Percentiles rank a stretch among this genome's conserved stretches.
Evolutionary conservation across 2,888 invertebrate species (phyloP).

Genomic region (Rosalia funebris): DNA sequence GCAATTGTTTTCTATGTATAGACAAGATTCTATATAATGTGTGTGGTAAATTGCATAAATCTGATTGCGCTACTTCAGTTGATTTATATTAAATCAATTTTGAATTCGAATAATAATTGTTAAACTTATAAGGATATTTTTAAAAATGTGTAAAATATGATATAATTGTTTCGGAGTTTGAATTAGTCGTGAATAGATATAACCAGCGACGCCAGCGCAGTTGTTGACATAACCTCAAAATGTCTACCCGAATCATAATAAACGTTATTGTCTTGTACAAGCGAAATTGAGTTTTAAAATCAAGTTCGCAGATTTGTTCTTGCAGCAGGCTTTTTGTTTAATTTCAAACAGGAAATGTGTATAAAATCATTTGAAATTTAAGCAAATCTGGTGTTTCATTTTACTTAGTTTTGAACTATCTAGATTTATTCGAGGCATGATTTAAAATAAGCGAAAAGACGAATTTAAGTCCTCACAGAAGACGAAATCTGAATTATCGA

Average conservation of each 20-base stretch:
- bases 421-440: too few relatives aligned
- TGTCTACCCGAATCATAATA: background rate
- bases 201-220: background rate
- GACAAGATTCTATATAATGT: background rate
- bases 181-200: background rate
- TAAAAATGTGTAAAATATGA: background rate
- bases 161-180: background rate
- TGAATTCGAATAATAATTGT: background rate
- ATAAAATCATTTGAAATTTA: too few relatives aligned
- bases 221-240: background rate
- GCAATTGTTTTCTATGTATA: background rate
- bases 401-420: too few relatives aligned
- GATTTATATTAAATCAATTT: background rate
- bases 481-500: too few relatives aligned
- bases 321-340: too few relatives aligned
- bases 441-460: too few relatives aligned
- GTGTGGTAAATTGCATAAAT: background rate
- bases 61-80: background rate
- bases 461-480: too few relatives aligned
- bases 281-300: too few relatives aligned
- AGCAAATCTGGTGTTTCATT: too few relatives aligned
- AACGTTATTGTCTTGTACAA: background rate
- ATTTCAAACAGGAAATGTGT: too few relatives aligned
- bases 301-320: too few relatives aligned
- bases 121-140: background rate